Evolutionary conservation across 2,797 vertebrate genomes (phyloP).

Genomic region (Notolepis coatsorum): DNA sequence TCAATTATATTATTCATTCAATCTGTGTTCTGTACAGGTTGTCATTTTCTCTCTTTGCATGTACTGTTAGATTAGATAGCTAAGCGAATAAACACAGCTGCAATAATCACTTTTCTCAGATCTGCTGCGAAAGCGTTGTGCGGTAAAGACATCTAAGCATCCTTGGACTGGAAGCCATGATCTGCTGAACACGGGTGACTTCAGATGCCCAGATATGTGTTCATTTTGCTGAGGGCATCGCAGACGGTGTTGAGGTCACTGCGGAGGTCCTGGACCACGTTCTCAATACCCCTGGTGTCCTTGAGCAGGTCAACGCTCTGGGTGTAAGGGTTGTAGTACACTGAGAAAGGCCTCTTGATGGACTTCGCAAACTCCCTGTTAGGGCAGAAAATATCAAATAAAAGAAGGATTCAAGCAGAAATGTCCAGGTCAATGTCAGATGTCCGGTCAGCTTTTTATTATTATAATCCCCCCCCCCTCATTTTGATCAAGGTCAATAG

Average conservation of each 20-base stretch:
- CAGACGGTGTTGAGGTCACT: slow-evolving; percentile 95
- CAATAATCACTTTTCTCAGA: not conserved
- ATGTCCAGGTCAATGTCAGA: too few species aligned
- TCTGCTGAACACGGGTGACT: not conserved
- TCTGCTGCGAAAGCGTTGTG: not conserved
- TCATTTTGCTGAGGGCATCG: slow-evolving; percentile 97
- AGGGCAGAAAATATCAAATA: too few species aligned
- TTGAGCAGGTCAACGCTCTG: slow-evolving; percentile 95
- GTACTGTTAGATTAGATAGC: not conserved
- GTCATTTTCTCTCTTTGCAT: not conserved
- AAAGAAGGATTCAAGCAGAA: too few species aligned
- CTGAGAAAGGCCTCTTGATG: slow-evolving; percentile 94
- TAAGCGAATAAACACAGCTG: not conserved
- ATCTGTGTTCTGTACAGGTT: not conserved
- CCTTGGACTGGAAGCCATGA: not conserved
- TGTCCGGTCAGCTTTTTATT: too few species aligned
- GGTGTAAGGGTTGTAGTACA: slow-evolving; percentile 97
- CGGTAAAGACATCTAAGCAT: not conserved
- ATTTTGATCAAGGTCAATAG: too few species aligned
- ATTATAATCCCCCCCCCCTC: too few species aligned
- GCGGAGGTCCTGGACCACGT: slow-evolving; percentile 94
- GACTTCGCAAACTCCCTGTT: slow-evolving; percentile 96
- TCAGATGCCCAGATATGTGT: slow-evolving; percentile 95
- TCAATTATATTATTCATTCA: not conserved
- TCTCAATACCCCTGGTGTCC: slow-evolving; percentile 93